Conservation (phyloP, 2,797 vertebrate genomes). For the Pristis pectinata region DNA sequence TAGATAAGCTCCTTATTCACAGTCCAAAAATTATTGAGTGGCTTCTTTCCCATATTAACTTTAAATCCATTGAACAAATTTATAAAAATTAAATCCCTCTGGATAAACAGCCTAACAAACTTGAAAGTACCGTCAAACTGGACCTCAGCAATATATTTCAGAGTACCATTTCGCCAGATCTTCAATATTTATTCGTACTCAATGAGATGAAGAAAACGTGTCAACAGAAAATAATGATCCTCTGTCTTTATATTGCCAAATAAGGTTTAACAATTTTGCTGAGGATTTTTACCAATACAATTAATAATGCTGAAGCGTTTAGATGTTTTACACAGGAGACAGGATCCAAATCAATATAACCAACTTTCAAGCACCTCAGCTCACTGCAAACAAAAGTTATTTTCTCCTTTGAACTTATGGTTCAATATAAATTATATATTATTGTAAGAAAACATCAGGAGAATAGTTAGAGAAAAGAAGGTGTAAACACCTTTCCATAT, state of each 20-base stretch:
- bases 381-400: neutral
- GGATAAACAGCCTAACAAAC: slow-evolving; percentile 36
- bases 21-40: slow-evolving; percentile 35
- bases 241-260: slow-evolving; percentile 15
- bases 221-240: slow-evolving; percentile 36
- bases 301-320: neutral
- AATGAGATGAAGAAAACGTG: neutral
- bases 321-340: slow-evolving; percentile 7
- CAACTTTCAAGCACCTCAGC: neutral
- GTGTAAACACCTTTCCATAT: neutral
- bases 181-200: slow-evolving; percentile 18
- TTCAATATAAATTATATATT: slow-evolving; percentile 16
- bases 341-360: neutral
- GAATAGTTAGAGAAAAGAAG: neutral
- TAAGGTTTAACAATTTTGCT: neutral
- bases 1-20: slow-evolving; percentile 36
- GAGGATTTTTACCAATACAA: neutral
- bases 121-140: slow-evolving; percentile 30
- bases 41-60: slow-evolving; percentile 24
- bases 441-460: neutral
- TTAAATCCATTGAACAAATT: slow-evolving; percentile 36
- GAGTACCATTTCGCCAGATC: neutral
- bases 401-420: neutral
- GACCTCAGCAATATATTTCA: slow-evolving; percentile 25
- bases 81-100: slow-evolving; percentile 35